These are phyloP conservation scores for Lasius platythorax DNA, from an alignment of 2,888 invertebrate species.

Conservation along the genomic window DNA sequence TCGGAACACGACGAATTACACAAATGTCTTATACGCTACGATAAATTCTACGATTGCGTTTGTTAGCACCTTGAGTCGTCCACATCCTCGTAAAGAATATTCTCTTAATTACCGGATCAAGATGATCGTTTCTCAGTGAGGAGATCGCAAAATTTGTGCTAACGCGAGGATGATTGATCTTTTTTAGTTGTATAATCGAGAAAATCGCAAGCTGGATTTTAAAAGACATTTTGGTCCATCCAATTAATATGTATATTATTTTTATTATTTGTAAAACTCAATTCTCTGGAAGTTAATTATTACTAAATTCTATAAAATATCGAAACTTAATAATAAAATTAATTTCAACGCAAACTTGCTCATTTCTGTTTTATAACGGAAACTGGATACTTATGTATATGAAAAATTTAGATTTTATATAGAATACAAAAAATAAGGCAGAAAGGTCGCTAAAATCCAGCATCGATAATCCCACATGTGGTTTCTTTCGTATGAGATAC, in stretches of 20 bases:
- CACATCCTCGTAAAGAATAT: background rate
- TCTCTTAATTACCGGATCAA: background rate
- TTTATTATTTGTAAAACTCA: background rate
- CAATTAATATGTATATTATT: background rate
- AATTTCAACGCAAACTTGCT: background rate
- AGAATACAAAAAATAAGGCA: background rate
- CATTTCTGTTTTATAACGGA: background rate
- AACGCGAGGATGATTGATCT: slow-evolving; percentile 13
- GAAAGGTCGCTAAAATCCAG: slow-evolving; percentile 27
- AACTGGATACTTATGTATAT: background rate
- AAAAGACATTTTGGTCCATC: background rate
- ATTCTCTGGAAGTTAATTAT: background rate
- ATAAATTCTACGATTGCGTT: slow-evolving; percentile 5
- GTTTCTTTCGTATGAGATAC: background rate
- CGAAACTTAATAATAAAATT: background rate
- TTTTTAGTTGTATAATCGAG: slow-evolving; percentile 5
- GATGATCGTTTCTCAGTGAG: slow-evolving; percentile 11
- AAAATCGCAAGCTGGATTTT: slow-evolving; percentile 41
- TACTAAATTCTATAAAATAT: background rate
- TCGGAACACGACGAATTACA: background rate
- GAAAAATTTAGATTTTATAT: background rate
- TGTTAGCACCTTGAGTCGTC: background rate
- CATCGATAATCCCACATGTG: slow-evolving; percentile 7
- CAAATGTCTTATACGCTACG: background rate
- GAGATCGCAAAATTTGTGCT: slow-evolving; percentile 60